Evolutionary conservation across 53 echinoderm and acorn worm genomes (phyloP).

Genomic region (Crossaster papposus): DNA sequence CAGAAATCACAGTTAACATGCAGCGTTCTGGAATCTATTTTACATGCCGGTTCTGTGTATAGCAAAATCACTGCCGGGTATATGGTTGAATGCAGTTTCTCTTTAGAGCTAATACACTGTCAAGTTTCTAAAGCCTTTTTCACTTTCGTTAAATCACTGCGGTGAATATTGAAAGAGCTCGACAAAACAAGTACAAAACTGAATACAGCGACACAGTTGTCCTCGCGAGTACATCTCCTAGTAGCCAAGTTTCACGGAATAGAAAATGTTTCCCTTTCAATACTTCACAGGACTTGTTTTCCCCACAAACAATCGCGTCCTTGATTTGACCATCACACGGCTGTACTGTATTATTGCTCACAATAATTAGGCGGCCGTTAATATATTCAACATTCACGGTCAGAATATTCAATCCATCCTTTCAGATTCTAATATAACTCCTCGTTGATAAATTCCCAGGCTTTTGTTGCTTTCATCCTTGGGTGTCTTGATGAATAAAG

Average conservation of each 20-base stretch:
- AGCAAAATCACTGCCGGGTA: not conserved
- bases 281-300: not conserved
- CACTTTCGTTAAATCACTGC: not conserved
- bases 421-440: not conserved
- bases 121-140: not conserved
- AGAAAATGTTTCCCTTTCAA: not conserved
- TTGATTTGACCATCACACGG: not conserved
- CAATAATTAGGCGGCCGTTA: not conserved
- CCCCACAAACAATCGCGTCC: not conserved
- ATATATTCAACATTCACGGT: not conserved
- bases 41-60: not conserved
- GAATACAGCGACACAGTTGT: not conserved
- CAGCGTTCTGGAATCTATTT: not conserved
- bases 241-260: not conserved
- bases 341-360: not conserved
- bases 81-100: not conserved
- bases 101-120: not conserved
- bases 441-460: not conserved
- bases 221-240: not conserved
- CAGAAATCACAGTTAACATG: no score
- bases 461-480: not conserved
- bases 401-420: not conserved
- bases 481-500: not conserved
- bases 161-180: not conserved
- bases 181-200: not conserved